A percentile compares a stretch with the other conserved stretches of the same genome.
Conservation (phyloP, 2,113 vertebrate species). For the Dunckerocampus dactyliophorus region DNA sequence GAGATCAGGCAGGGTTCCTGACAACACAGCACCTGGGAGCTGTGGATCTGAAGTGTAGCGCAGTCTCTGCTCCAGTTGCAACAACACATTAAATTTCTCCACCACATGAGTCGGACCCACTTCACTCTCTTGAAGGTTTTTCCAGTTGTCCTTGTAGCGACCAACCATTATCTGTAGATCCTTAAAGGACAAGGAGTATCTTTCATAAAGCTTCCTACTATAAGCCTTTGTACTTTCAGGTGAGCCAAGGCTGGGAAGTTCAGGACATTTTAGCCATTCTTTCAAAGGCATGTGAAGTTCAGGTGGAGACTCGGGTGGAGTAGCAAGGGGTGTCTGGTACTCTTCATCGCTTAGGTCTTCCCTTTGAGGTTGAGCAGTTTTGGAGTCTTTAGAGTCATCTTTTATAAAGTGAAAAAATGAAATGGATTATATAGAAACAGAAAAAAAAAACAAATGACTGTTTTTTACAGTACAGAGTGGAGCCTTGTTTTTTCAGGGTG, state of each 20-base stretch:
- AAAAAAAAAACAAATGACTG: background rate
- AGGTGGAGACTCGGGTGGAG: slow-evolving; percentile 85
- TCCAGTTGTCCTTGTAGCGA: slow-evolving; percentile 93
- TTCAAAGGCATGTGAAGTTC: slow-evolving; percentile 67
- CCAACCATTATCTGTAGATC: slow-evolving; percentile 99
- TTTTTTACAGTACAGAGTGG: too few relatives aligned
- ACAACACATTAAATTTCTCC: slow-evolving; percentile 93
- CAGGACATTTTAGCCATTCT: slow-evolving; percentile 49
- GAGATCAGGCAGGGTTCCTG: slow-evolving; percentile 88
- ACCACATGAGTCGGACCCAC: slow-evolving; percentile 96
- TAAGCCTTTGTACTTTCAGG: slow-evolving; percentile 71
- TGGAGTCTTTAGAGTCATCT: slow-evolving; percentile 75
- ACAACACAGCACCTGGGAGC: slow-evolving; percentile 89
- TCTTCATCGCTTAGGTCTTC: slow-evolving; percentile 92
- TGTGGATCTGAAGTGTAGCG: slow-evolving; percentile 95
- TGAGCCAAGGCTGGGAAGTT: slow-evolving; percentile 54
- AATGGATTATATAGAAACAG: slow-evolving; percentile 1
- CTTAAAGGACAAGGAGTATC: slow-evolving; percentile 88
- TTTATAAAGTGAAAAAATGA: background rate
- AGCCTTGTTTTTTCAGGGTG: too few relatives aligned
- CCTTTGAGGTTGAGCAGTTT: slow-evolving; percentile 66
- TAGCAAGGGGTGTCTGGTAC: slow-evolving; percentile 91
- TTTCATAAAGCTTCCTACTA: slow-evolving; percentile 89
- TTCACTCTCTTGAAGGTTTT: slow-evolving; percentile 89
- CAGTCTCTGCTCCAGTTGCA: slow-evolving; percentile 89